phyloP scores from a whole-genome alignment of 2,888 invertebrate genomes.

The Cheilosia impressa region DNA sequence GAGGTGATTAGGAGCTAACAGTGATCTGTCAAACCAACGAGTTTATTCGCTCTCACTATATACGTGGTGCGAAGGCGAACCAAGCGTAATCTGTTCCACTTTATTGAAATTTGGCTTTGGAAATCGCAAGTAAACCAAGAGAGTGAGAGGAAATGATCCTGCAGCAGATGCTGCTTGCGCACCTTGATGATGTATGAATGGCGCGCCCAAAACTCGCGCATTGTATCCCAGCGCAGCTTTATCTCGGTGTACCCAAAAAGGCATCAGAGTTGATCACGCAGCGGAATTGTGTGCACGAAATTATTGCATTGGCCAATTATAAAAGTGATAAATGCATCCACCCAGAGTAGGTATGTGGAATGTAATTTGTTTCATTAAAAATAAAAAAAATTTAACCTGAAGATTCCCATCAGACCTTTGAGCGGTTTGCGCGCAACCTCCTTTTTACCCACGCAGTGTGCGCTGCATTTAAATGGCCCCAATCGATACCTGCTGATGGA shows the following conservation, averaged over 20 bases:
- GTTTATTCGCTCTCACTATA: neutral
- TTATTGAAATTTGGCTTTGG: constrained; percentile 36
- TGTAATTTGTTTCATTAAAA: constrained; percentile 39
- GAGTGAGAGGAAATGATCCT: constrained; percentile 5
- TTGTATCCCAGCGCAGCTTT: constrained; percentile 25
- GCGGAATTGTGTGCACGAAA: constrained; percentile 44
- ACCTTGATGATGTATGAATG: constrained; percentile 46
- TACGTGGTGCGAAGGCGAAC: constrained; percentile 1
- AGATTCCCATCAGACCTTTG: constrained; percentile 55
- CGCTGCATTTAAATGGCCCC: constrained; percentile 61
- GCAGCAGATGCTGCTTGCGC: constrained; percentile 40
- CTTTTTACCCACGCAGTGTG: constrained; percentile 42
- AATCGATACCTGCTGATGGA: constrained; percentile 45
- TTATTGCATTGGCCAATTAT: constrained; percentile 71
- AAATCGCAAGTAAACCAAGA: neutral
- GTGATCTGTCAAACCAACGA: constrained; percentile 60
- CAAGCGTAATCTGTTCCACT: constrained; percentile 13
- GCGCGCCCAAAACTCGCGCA: constrained; percentile 62
- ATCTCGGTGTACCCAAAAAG: constrained; percentile 43
- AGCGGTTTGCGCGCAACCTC: constrained; percentile 6
- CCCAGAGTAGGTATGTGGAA: constrained; percentile 54
- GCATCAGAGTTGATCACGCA: constrained; percentile 62
- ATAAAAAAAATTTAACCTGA: constrained; percentile 1
- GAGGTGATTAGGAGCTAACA: constrained; percentile 67
- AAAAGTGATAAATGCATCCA: constrained; percentile 72